phyloP scores from a whole-genome alignment of 2,113 vertebrate species.

The Arothron firmamentum region DNA sequence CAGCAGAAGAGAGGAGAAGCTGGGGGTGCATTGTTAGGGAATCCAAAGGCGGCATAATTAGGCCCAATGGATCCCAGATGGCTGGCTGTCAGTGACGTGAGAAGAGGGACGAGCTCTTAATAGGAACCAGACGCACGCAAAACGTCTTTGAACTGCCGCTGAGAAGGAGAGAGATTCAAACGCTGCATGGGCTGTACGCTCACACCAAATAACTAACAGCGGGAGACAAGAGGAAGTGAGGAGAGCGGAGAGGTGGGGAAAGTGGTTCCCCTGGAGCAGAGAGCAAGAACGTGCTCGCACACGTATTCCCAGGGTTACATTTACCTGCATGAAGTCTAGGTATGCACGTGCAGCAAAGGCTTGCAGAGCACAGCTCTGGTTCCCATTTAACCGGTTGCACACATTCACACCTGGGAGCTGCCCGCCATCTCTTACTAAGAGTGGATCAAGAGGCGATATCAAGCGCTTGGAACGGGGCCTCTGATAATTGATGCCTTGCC shows the following conservation, averaged over 20 bases:
- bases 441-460: constrained; percentile 47
- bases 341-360: background rate
- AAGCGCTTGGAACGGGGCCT: constrained; percentile 49
- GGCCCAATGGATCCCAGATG: constrained; percentile 79
- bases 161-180: constrained; percentile 61
- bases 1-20: constrained; percentile 50
- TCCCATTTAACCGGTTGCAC: constrained; percentile 57
- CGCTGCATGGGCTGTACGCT: constrained; percentile 51
- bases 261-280: constrained; percentile 38
- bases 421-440: constrained; percentile 45
- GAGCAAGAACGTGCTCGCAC: constrained; percentile 24
- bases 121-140: constrained; percentile 74
- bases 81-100: constrained; percentile 79
- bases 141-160: constrained; percentile 75
- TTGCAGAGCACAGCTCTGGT: constrained; percentile 15
- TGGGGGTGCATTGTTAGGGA: constrained; percentile 72
- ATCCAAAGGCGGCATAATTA: constrained; percentile 77
- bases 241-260: constrained; percentile 48
- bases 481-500: constrained; percentile 58
- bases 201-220: constrained; percentile 69
- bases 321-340: constrained; percentile 25
- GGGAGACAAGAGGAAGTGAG: constrained; percentile 56
- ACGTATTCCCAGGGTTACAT: constrained; percentile 29
- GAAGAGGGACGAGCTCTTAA: constrained; percentile 78
- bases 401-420: constrained; percentile 60